phyloP scores from a whole-genome alignment of 2,888 invertebrate species.

The Eupithecia insigniata region DNA sequence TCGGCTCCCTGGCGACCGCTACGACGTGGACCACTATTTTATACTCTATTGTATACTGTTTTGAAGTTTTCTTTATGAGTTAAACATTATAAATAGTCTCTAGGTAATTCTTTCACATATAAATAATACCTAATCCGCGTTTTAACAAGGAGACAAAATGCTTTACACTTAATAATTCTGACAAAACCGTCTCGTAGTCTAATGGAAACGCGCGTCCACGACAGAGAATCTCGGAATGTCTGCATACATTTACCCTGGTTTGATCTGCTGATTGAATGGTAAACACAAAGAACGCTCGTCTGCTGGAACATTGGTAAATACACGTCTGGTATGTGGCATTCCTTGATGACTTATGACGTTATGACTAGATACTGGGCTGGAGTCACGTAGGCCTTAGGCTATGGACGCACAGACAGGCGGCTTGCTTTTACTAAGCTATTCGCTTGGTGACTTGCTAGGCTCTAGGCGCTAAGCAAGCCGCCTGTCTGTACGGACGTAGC shows the following conservation, averaged over 20 bases:
- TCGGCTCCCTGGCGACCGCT: no score
- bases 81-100: not conserved
- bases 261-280: constrained; percentile 31
- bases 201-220: not conserved
- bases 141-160: not conserved
- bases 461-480: no score
- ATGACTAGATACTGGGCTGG: not conserved
- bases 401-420: no score
- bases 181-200: not conserved
- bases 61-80: no score
- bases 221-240: not conserved
- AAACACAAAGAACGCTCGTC: constrained; percentile 28
- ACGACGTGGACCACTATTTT: no score
- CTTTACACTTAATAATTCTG: not conserved
- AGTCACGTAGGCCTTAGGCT: constrained; percentile 1
- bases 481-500: no score
- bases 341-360: not conserved
- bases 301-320: constrained; percentile 24
- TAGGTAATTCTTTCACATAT: not conserved
- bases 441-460: no score
- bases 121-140: not conserved
- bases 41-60: no score
- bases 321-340: constrained; percentile 21
- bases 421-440: no score
- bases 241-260: constrained; percentile 24